Evolutionary conservation across 1,140 invertebrate genomes (phyloP), one percentile per base, ranked within the genome.

Genomic region (Drosophila grimshawi): DNA sequence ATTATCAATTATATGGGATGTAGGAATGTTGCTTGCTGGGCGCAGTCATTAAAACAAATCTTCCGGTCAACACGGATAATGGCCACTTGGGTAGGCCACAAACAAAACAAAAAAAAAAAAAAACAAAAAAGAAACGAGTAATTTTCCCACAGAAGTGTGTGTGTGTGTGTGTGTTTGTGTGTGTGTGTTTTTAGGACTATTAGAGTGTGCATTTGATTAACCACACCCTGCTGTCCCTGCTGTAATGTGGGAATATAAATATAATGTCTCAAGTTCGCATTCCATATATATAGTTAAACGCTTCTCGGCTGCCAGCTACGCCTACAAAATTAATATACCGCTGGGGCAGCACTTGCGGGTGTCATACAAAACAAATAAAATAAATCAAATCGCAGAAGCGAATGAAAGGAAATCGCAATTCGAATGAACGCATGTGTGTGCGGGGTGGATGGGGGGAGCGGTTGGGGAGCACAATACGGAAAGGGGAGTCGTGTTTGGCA

Each of bases 341-440:
- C 81, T 80, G 76, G 67, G 71, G 52, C 19, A 90, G 73, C 78
- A 90, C 78, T 91, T 91, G 88, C 89, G 83, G 78, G 89, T 91
- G 89, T 85, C 85, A 91, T 78, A 89, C 75, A 91, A 89, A 89
- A 74, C 89, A 91, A 91, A 91, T 91, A 91, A 91, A 91, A 91
- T 91, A 91, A 91, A 91, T 91, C 89, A 91, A 91, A 91, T 91
- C 80, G 77, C 46, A 43, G 57, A 62, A 80, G 62, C 72, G 75
- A 83, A 83, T 80, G 74, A 79, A 73, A 89, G 80, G 80, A 88
- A 88, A 89, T 83, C 85, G 76, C 83, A 83, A 71, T 89, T 73
- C 62, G 73, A 81, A 85, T 71, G 59, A 81, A 80, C 65, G 81
- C 60, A 68, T 76, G 71, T 67, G 79, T 86, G 79, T 81, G 65